Base-by-base conservation (phyloP, 2,888 invertebrate genomes). In the Fragum sueziense region DNA sequence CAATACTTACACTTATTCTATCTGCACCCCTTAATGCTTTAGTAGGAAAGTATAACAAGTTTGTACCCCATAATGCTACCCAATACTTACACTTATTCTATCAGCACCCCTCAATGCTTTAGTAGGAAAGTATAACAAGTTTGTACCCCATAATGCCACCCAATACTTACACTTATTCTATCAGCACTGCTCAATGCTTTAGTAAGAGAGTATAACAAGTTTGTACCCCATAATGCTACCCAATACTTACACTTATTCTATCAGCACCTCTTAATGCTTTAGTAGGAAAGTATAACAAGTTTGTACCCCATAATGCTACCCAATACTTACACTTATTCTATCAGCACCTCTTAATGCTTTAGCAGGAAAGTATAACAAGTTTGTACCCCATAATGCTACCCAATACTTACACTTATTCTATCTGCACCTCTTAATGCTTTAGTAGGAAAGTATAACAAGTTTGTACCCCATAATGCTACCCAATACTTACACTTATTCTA, bases 11-110 rank as follows among this genome's bases (percentile, higher is more conserved):
- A 83, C 90, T 89, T 78, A 89, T 85, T 80, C 93, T 89, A 57
- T 92, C 91, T 37, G 86, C 82, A 11, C 97, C 97, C 94, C 97
- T 96, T 91, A 98, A 96, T 31, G 97, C 96, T 93, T 97, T 97
- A n/a, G 97, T 96, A 70, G 97, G 95, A 93, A 97, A 98, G 93
- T 97, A 98, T 27, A 97, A 95, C 41, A 98, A 95, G 47, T 96
- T 96, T 74, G 96, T 96, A 47, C 96, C 96, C 95, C 61, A 3
- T n/a, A 9, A 65, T 11, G 68, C 4, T 1, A 29, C 1, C 22
- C 22, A 37, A 22, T 6, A 73, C 80, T 76, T 70, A 97, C 95
- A 83, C 90, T 89, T 78, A 89, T 85, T 80, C 93, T 89, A 57
- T 92, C 91, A 37, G 86, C 82, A 11, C 97, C 97, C 94, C 97